Conservation (phyloP, 2,113 vertebrate genomes). For the Pogonocichla stellata region DNA sequence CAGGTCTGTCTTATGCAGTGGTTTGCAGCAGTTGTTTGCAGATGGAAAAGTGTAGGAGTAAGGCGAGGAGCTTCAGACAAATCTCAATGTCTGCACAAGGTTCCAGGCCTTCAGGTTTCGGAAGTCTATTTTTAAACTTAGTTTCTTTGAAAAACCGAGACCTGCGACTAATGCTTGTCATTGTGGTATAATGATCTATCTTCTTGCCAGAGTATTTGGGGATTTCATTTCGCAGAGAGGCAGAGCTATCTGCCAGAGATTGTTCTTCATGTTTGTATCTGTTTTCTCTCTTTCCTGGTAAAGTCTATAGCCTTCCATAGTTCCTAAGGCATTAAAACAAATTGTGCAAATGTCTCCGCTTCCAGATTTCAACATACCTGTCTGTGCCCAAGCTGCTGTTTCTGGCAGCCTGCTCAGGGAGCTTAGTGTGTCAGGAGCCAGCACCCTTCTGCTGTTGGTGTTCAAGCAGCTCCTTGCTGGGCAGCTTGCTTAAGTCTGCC, state of each 20-base stretch:
- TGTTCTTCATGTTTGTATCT: conserved; percentile 27
- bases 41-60: conserved; percentile 25
- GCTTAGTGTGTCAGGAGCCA: neutral
- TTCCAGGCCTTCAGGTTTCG: neutral
- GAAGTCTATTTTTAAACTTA: conserved; percentile 52
- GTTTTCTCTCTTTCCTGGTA: conserved; percentile 22
- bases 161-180: neutral
- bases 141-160: neutral
- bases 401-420: neutral
- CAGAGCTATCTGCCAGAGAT: conserved; percentile 17
- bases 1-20: neutral
- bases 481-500: neutral
- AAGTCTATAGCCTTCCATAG: neutral
- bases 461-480: neutral
- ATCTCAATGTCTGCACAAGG: neutral
- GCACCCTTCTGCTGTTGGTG: neutral
- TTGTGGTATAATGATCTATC: conserved; percentile 25
- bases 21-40: neutral
- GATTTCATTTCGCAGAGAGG: neutral
- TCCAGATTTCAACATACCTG: neutral
- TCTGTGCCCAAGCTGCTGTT: neutral
- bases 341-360: neutral
- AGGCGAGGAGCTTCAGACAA: neutral
- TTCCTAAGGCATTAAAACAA: neutral
- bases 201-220: conserved; percentile 26